Evolutionary conservation across 2,888 invertebrate genomes (phyloP), one percentile per base, ranked within the genome.

Genomic region (Marronus borbonicus): DNA sequence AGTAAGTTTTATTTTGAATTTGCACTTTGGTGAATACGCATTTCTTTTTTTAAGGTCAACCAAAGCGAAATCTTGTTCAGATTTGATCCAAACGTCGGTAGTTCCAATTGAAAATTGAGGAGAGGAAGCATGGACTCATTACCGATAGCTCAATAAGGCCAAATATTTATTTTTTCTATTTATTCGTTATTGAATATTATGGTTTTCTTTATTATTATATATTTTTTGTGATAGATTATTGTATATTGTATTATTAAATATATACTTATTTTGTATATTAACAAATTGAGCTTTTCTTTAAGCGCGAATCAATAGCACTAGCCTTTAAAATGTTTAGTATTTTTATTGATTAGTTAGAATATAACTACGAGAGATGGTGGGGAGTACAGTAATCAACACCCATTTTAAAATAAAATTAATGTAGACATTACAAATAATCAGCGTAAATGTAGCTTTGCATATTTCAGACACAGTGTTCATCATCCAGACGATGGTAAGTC

Each of bases 21-120:
- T 28, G 7, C 14, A 14, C 4, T 17, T 17, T 3, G 1, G 17
- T 55, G 7, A 3, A 55, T 55, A 17, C 14, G 52, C 5, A n/a
- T 1, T 10, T 55, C 17, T 55, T n/a, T 83, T 17, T 92, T 92
- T 82, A 90, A 94, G 94, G 87, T 90, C 92, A 81, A 90, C 91
- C 87, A 94, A 93, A 90, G 93, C 94, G 60, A 93, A 93, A 89
- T 94, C 94, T 80, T 94, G 94, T 88, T 93, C 93, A 86, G 93
- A 93, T 89, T 91, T 94, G 83, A 89, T 93, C 58, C 91, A 93
- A 82, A 80, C 83, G 31, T 82, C 82, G n/a, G 52, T 52, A n/a
- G 72, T 17, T 64, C 70, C 70, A 55, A 8, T 17, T 2, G 55
- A 68, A 68, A 72, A 65, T 76, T 79, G 64, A 76, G 24, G 65